phyloP scores from a whole-genome alignment of 2,797 vertebrate genomes.

The Dryobates pubescens region DNA sequence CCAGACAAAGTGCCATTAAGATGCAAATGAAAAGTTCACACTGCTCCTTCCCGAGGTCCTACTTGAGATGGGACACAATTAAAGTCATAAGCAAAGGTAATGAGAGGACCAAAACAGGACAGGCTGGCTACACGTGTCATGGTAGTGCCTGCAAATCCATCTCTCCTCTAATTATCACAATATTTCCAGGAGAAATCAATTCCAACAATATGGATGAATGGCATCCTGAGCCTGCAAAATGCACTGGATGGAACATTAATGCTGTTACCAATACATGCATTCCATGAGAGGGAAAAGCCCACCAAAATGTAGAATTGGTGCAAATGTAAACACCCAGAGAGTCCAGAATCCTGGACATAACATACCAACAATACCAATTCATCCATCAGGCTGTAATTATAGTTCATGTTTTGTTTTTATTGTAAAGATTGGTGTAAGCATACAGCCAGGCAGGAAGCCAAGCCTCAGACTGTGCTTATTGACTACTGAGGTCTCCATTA shows the following conservation, averaged over 20 bases:
- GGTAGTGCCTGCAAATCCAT: background rate
- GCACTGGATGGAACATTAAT: background rate
- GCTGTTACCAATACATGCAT: background rate
- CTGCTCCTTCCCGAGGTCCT: background rate
- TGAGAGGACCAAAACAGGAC: conserved; percentile 12
- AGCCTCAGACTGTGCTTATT: background rate
- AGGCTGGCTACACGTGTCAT: conserved; percentile 4
- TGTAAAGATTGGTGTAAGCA: background rate
- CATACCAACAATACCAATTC: background rate
- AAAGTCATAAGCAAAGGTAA: conserved; percentile 3
- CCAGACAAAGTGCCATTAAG: background rate
- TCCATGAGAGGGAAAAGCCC: background rate
- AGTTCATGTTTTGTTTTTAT: background rate
- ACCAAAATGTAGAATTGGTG: background rate
- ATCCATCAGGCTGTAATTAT: background rate
- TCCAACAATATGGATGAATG: conserved; percentile 2
- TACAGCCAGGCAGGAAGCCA: conserved; percentile 5
- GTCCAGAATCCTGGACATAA: background rate
- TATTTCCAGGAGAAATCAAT: conserved; percentile 17
- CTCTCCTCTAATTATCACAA: conserved; percentile 7
- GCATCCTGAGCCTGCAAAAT: conserved; percentile 23
- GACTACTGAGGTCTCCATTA: background rate
- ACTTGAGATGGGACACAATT: background rate
- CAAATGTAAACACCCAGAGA: background rate
- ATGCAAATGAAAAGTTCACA: conserved; percentile 30